Conservation (phyloP, 2,113 vertebrate species). For the Crotalus viridis region DNA sequence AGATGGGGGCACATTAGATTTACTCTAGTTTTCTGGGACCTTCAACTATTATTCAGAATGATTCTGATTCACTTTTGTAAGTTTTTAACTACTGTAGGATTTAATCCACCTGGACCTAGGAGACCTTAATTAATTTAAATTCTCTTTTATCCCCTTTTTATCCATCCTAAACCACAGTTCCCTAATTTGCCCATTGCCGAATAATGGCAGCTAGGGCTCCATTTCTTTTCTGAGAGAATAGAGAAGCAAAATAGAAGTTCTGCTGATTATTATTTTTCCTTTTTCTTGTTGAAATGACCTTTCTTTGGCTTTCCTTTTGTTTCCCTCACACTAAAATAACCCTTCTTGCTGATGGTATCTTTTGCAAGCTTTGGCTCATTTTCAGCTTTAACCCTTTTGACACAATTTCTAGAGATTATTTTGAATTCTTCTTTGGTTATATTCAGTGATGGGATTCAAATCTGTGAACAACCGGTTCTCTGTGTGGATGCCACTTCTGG, state of each 20-base stretch:
- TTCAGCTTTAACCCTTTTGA: not conserved
- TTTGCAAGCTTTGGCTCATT: not conserved
- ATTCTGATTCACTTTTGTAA: not conserved
- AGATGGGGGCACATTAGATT: not conserved
- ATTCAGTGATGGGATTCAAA: not conserved
- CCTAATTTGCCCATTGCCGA: not conserved
- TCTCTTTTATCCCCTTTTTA: not conserved
- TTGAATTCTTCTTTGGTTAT: not conserved
- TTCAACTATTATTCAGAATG: not conserved
- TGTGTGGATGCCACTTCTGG: too few species aligned
- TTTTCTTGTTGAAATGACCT: not conserved
- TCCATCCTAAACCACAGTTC: not conserved
- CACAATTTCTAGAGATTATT: not conserved
- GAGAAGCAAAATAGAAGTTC: not conserved
- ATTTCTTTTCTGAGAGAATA: not conserved
- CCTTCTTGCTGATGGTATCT: not conserved
- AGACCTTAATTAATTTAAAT: not conserved
- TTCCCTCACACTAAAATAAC: not conserved
- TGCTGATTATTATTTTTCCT: not conserved
- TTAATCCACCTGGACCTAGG: not conserved
- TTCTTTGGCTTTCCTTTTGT: not conserved
- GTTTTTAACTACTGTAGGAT: not conserved
- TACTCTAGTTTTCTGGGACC: not conserved
- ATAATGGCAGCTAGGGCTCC: not conserved
- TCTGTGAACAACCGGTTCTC: too few species aligned